Conservation (phyloP, 92 coral and sea anemone species). For the Anthopleura xanthogrammica region DNA sequence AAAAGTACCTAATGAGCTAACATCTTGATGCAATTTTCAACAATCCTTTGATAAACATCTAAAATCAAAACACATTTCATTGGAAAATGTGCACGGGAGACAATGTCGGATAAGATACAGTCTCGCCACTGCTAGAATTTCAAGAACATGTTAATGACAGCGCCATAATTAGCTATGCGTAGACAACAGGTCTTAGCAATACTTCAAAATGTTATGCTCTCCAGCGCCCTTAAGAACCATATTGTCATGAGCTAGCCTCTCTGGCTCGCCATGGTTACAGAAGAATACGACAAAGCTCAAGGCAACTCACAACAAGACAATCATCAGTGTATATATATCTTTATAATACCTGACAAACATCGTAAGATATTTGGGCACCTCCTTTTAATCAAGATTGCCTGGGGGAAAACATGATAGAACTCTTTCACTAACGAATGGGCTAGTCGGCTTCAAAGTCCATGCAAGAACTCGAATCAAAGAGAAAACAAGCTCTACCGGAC, state of each 20-base stretch:
- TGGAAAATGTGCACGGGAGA: not conserved
- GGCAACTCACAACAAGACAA: not conserved
- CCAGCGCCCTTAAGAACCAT: not conserved
- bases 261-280: not conserved
- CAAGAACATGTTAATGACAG: not conserved
- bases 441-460: no score
- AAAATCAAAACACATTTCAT: slow-evolving; percentile 1
- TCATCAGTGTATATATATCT: no score
- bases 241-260: not conserved
- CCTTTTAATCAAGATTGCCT: no score
- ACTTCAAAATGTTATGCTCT: slow-evolving; percentile 6
- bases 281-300: not conserved
- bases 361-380: no score
- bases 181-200: not conserved
- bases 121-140: not conserved
- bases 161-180: not conserved
- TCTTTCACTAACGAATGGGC: no score
- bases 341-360: no score
- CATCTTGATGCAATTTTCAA: not conserved
- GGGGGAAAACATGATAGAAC: no score
- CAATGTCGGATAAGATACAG: not conserved
- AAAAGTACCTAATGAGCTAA: not conserved
- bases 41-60: not conserved
- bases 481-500: no score
- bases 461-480: no score